Conservation (phyloP, 2,797 vertebrate species). For the Crotalus adamanteus region DNA sequence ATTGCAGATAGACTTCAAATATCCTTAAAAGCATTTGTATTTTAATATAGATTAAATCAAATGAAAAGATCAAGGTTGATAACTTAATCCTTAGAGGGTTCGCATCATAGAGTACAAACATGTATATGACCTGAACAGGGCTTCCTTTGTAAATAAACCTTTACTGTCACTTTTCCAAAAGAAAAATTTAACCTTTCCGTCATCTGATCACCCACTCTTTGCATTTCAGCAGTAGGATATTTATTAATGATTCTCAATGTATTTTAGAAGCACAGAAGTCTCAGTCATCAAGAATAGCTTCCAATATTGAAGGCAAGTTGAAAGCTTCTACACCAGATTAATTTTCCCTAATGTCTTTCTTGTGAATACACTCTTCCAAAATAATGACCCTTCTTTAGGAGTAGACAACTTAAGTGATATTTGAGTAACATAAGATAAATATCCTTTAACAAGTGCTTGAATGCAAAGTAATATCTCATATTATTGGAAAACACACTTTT, state of each 20-base stretch:
- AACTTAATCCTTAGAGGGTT: neutral
- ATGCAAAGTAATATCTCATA: neutral
- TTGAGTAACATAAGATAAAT: neutral
- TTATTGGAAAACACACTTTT: neutral
- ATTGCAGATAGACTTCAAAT: slow-evolving; percentile 24
- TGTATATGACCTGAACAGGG: neutral
- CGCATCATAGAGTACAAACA: neutral
- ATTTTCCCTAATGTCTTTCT: neutral
- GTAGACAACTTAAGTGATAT: neutral
- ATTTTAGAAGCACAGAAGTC: neutral
- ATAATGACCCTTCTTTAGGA: neutral
- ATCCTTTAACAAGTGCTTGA: neutral
- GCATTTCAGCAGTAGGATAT: neutral
- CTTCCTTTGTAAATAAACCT: neutral
- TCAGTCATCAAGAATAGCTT: neutral
- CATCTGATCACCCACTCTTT: neutral
- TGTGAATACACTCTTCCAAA: neutral
- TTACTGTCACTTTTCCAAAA: neutral
- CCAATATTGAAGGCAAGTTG: neutral
- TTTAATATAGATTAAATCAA: neutral
- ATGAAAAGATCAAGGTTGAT: neutral
- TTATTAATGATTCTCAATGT: neutral
- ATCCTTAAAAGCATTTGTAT: neutral
- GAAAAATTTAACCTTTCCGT: neutral
- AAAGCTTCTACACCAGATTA: neutral